Evolutionary conservation across 1,140 invertebrate species (phyloP).

Genomic region (Bombus ignitus): DNA sequence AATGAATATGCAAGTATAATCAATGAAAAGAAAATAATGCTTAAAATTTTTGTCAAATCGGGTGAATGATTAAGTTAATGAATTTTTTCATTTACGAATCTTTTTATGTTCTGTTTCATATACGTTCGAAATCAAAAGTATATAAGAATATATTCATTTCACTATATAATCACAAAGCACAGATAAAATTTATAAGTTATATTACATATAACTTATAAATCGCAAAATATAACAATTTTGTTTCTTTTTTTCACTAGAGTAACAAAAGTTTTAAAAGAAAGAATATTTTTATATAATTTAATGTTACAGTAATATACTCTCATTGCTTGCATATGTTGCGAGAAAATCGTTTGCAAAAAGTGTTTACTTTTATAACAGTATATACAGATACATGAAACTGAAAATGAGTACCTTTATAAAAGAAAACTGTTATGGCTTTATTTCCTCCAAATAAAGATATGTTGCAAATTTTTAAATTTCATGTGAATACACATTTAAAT

Average conservation of each 20-base stretch:
- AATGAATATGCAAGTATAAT: not conserved
- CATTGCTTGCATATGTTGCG: not conserved
- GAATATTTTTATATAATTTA: not conserved
- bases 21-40: conserved; percentile 5
- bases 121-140: not conserved
- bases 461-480: conserved; percentile 7
- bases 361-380: not conserved
- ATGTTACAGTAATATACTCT: not conserved
- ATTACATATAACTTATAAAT: not conserved
- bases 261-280: not conserved
- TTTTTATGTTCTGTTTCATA: not conserved
- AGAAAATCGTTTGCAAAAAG: not conserved
- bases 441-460: not conserved
- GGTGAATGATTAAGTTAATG: not conserved
- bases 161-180: not conserved
- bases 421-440: not conserved
- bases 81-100: not conserved
- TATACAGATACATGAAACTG: not conserved
- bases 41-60: not conserved
- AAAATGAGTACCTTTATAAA: not conserved
- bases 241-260: not conserved
- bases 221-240: not conserved
- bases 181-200: conserved; percentile 4
- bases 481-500: not conserved
- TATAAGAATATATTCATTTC: too few relatives aligned